Conservation (phyloP, 2,888 invertebrate genomes). For the Ophion costatus region DNA sequence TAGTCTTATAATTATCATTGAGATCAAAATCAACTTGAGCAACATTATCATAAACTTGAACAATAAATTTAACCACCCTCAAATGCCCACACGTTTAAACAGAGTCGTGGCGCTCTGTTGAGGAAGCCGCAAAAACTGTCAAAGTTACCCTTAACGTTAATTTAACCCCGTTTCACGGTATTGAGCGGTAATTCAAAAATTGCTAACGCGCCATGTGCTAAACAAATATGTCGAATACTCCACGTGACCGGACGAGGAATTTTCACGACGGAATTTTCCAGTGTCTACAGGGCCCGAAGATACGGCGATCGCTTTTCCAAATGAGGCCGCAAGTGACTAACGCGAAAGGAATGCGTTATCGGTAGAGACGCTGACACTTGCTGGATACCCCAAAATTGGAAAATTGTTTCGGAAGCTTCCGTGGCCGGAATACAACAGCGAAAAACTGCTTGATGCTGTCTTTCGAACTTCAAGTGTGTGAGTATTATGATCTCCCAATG, state of each 20-base stretch:
- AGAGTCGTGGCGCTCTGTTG: too few relatives aligned
- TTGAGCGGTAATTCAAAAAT: conserved; percentile 7
- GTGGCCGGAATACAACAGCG: not conserved
- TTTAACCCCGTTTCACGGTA: not conserved
- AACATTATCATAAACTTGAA: too few relatives aligned
- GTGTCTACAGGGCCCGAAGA: not conserved
- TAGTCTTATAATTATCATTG: too few relatives aligned
- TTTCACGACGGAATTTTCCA: conserved; percentile 13
- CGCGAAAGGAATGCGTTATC: conserved; percentile 37
- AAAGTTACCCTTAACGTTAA: too few relatives aligned
- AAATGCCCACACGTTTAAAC: too few relatives aligned
- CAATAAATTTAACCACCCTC: too few relatives aligned
- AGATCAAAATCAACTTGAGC: too few relatives aligned
- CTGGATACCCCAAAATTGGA: conserved; percentile 22
- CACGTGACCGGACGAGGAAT: not conserved
- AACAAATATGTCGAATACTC: not conserved
- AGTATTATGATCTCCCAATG: not conserved
- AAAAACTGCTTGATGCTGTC: not conserved
- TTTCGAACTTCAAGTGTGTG: not conserved
- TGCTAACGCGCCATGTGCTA: not conserved
- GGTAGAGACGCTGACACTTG: not conserved
- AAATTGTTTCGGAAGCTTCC: not conserved
- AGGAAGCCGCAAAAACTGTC: too few relatives aligned
- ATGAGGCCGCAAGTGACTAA: conserved; percentile 43
- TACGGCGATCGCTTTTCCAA: not conserved